phyloP scores from a whole-genome alignment of 1,140 invertebrate genomes.

The Oppia nitens region DNA sequence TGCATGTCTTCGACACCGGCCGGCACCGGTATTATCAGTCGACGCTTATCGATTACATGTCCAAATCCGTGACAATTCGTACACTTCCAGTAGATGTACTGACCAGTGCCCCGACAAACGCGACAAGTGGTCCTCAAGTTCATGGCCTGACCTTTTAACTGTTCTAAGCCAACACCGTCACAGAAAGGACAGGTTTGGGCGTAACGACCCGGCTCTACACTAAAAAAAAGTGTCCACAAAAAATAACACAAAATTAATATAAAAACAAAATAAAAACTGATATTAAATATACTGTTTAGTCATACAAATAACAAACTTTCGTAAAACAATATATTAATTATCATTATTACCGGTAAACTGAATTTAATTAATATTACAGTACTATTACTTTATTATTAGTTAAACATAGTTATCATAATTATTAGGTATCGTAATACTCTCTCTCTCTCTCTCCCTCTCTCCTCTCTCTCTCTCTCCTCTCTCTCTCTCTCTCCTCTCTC shows the following conservation, averaged over 20 bases:
- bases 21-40: conserved; percentile 82
- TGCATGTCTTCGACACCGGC: conserved; percentile 91
- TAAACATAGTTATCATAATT: too few relatives aligned
- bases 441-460: too few relatives aligned
- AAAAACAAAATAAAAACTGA: background rate
- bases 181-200: conserved; percentile 70
- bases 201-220: conserved; percentile 61
- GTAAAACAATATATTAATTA: too few relatives aligned
- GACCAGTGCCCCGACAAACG: conserved; percentile 67
- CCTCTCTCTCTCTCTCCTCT: too few relatives aligned
- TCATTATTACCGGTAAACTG: too few relatives aligned
- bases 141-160: conserved; percentile 53
- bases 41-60: conserved; percentile 67
- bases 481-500: too few relatives aligned
- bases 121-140: conserved; percentile 90
- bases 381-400: too few relatives aligned
- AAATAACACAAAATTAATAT: background rate
- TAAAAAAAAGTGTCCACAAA: background rate
- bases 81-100: conserved; percentile 78
- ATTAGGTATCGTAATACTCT: too few relatives aligned
- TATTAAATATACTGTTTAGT: too few relatives aligned
- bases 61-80: conserved; percentile 84
- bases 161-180: conserved; percentile 80
- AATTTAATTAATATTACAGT: too few relatives aligned
- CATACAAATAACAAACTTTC: too few relatives aligned